Evolutionary conservation across 2,888 invertebrate species (phyloP).

Genomic region (Thera britannica): DNA sequence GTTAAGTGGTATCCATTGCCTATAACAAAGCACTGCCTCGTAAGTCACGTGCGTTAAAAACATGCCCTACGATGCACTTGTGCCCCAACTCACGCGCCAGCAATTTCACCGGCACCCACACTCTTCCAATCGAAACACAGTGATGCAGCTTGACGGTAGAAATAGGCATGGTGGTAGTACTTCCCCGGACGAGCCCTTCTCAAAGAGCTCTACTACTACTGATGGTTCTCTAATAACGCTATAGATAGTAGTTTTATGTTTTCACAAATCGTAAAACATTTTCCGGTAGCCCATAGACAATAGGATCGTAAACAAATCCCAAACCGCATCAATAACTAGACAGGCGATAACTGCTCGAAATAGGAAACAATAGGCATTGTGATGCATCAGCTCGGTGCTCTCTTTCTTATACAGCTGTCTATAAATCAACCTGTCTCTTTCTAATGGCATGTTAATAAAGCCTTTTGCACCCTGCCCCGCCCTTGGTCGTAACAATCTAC

Average conservation of each 20-base stretch:
- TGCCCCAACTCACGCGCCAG: no score
- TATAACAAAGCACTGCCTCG: no score
- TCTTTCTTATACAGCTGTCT: slow-evolving; percentile 6
- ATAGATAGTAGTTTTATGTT: neutral
- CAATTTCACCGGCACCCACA: no score
- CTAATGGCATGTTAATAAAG: slow-evolving; percentile 22
- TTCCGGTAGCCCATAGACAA: slow-evolving; percentile 26
- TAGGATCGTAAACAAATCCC: slow-evolving; percentile 18
- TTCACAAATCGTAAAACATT: slow-evolving; percentile 13
- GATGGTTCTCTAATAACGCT: no score
- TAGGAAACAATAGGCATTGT: slow-evolving; percentile 29
- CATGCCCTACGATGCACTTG: no score
- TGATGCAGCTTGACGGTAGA: no score
- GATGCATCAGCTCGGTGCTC: slow-evolving; percentile 11
- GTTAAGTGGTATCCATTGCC: no score
- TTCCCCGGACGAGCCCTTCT: no score
- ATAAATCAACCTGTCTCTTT: slow-evolving; percentile 11
- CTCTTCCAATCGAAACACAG: no score
- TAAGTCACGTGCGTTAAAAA: no score
- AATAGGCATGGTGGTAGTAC: no score
- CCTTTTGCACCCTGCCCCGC: slow-evolving; percentile 19
- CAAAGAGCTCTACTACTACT: no score
- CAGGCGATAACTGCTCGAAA: slow-evolving; percentile 20
- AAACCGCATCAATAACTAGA: slow-evolving; percentile 29
- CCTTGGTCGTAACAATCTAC: neutral